phyloP scores from a whole-genome alignment of 2,113 vertebrate species.

The Mastomys coucha region DNA sequence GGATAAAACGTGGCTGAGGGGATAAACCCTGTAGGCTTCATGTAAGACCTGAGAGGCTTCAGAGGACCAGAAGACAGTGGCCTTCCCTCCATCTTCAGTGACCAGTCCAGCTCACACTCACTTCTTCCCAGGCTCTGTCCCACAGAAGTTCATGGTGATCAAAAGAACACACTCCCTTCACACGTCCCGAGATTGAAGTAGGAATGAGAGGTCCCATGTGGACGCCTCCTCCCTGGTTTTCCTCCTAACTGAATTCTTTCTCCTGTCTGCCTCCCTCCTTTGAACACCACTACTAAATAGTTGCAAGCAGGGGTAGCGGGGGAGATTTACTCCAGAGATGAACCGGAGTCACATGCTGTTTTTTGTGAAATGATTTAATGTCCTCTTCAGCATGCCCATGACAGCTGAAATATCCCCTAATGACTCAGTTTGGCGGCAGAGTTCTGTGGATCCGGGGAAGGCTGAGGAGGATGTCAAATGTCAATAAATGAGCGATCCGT shows the following conservation, averaged over 20 bases:
- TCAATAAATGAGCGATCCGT: constrained; percentile 88
- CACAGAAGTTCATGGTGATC: constrained; percentile 71
- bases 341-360: constrained; percentile 84
- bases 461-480: constrained; percentile 86
- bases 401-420: constrained; percentile 86
- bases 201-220: constrained; percentile 74
- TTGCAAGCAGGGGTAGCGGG: constrained; percentile 60
- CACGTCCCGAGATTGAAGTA: constrained; percentile 76
- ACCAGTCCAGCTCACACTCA: neutral
- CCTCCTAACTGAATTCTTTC: constrained; percentile 83
- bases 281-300: constrained; percentile 81
- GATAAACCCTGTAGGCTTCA: neutral
- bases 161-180: constrained; percentile 70
- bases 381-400: constrained; percentile 85
- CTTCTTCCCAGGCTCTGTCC: rapidly evolving
- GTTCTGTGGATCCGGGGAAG: constrained; percentile 87
- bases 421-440: constrained; percentile 85
- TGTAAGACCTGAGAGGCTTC: neutral
- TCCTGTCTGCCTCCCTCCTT: constrained; percentile 65
- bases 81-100: rapidly evolving
- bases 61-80: neutral
- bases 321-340: constrained; percentile 86
- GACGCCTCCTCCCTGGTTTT: constrained; percentile 79
- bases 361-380: constrained; percentile 87
- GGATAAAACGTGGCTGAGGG: rapidly evolving